These are phyloP conservation scores for Melopsittacus undulatus DNA, from an alignment of 2,797 vertebrate species.

Conservation along the genomic window DNA sequence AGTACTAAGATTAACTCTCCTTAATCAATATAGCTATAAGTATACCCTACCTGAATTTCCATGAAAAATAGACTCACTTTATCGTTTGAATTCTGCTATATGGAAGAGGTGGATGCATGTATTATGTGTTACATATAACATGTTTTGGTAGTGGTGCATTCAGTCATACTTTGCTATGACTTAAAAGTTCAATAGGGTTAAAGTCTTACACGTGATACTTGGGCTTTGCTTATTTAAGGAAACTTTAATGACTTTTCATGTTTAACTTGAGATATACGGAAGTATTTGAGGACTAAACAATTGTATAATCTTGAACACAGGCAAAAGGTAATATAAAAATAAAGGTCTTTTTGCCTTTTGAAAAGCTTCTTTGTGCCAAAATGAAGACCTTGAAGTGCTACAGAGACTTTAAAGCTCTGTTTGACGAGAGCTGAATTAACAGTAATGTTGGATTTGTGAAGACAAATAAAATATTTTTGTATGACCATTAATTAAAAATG, in stretches of 20 bases:
- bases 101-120: neutral
- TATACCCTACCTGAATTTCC: neutral
- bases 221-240: neutral
- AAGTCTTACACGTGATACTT: neutral
- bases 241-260: neutral
- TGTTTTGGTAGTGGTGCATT: neutral
- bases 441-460: neutral
- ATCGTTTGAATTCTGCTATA: neutral
- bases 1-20: neutral
- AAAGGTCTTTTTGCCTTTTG: neutral
- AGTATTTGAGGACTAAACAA: neutral
- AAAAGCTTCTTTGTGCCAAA: neutral
- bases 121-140: neutral
- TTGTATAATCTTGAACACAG: neutral
- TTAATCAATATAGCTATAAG: neutral
- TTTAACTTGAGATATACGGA: neutral
- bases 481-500: neutral
- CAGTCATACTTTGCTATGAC: neutral
- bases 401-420: neutral
- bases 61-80: neutral
- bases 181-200: neutral
- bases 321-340: neutral
- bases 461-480: neutral
- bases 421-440: neutral
- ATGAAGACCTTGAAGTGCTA: neutral